Percentiles rank a stretch among this genome's conserved stretches.
Conservation (phyloP, 2,113 vertebrate genomes). For the Pycnonotus jocosus region DNA sequence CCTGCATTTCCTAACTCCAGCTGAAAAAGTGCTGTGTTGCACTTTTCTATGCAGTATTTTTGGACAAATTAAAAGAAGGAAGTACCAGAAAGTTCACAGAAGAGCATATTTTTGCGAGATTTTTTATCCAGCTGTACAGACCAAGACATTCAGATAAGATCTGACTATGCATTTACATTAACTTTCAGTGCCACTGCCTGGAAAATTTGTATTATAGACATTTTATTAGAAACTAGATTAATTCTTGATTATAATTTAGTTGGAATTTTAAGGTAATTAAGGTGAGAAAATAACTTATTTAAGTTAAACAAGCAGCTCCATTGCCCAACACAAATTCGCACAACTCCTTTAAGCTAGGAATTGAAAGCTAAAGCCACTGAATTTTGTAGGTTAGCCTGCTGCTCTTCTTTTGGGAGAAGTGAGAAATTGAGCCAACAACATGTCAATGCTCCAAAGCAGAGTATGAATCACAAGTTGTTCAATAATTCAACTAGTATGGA, state of each 20-base stretch:
- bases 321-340: not conserved
- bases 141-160: not conserved
- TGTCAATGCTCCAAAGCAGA: not conserved
- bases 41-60: slow-evolving; percentile 6
- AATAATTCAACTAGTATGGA: not conserved
- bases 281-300: not conserved
- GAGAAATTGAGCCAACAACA: not conserved
- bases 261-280: not conserved
- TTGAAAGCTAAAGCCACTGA: not conserved
- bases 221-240: not conserved
- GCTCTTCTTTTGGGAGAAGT: not conserved
- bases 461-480: not conserved
- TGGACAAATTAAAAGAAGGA: slow-evolving; percentile 18
- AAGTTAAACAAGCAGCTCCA: not conserved
- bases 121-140: not conserved
- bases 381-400: not conserved
- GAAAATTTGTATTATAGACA: not conserved
- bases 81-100: slow-evolving; percentile 31
- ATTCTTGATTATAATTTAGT: not conserved
- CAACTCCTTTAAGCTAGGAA: not conserved
- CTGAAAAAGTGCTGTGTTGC: slow-evolving; percentile 26
- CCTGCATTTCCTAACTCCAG: slow-evolving; percentile 15
- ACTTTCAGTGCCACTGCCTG: not conserved
- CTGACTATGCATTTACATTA: not conserved
- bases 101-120: not conserved